A percentile compares a stretch with the other conserved stretches of the same genome.
phyloP scores from a whole-genome alignment of 2,888 invertebrate genomes.

The Chalcis sispes region DNA sequence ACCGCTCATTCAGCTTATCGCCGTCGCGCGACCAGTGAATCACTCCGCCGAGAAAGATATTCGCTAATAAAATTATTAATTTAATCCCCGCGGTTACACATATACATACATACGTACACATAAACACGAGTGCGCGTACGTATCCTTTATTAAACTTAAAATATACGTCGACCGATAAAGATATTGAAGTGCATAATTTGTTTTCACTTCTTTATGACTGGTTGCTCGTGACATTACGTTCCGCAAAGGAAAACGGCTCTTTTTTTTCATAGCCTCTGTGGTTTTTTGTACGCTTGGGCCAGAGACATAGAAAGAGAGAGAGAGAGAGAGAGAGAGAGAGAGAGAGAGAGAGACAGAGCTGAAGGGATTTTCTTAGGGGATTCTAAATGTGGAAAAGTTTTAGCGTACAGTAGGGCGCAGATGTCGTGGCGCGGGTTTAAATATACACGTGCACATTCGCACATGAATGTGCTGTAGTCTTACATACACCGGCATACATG shows the following conservation, averaged over 20 bases:
- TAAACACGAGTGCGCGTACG: no score
- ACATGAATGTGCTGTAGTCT: not conserved
- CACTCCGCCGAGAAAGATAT: no score
- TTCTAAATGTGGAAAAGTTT: slow-evolving; percentile 41
- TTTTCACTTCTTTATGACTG: no score
- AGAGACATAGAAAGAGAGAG: not conserved
- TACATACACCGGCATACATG: no score
- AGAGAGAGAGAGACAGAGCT: no score
- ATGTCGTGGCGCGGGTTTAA: slow-evolving; percentile 30
- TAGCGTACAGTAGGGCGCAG: slow-evolving; percentile 28
- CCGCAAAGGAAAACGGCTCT: not conserved
- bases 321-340: no score
- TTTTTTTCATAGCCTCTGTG: not conserved
- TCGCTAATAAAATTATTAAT: slow-evolving; percentile 32
- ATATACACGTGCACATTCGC: slow-evolving; percentile 4
- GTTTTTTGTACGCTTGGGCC: not conserved
- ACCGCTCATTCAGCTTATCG: no score
- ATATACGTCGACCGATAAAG: slow-evolving; percentile 38
- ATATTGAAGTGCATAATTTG: slow-evolving; percentile 34
- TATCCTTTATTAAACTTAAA: slow-evolving; percentile 21
- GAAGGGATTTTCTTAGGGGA: slow-evolving; percentile 28
- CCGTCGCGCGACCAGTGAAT: no score
- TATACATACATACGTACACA: no score
- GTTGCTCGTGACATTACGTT: no score
- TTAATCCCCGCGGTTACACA: slow-evolving; percentile 1